A percentile compares a stretch with the other conserved stretches of the same genome.
phyloP scores from a whole-genome alignment of 2,113 vertebrate species.

The Zapornia atra region DNA sequence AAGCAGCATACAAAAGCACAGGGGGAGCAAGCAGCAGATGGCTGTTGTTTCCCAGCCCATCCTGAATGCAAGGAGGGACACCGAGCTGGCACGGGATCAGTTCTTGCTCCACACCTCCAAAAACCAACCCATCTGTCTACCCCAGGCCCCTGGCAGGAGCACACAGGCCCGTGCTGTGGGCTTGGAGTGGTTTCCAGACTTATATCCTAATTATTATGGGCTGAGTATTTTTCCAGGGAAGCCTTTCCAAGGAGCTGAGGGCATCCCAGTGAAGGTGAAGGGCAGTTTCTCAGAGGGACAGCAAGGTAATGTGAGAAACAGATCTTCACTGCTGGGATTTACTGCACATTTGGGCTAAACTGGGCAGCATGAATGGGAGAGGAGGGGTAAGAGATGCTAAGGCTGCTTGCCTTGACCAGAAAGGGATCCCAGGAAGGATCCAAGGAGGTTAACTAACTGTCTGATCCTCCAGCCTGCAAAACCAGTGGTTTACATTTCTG shows the following conservation, averaged over 20 bases:
- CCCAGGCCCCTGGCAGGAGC: neutral
- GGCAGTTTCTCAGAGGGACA: neutral
- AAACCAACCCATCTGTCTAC: neutral
- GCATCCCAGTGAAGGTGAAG: fast-evolving
- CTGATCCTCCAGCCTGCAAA: neutral
- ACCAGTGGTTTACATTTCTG: fast-evolving
- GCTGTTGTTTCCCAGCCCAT: neutral
- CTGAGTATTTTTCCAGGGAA: conserved; percentile 57
- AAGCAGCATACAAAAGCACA: neutral
- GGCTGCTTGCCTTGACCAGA: neutral
- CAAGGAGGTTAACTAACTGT: neutral
- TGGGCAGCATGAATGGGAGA: fast-evolving
- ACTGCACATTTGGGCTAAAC: neutral
- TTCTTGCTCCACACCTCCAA: neutral
- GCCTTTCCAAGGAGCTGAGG: neutral
- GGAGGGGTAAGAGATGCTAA: neutral
- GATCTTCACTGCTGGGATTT: neutral
- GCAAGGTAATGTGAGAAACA: conserved; percentile 45
- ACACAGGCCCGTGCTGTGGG: neutral
- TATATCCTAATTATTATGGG: conserved; percentile 55
- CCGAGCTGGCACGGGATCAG: neutral
- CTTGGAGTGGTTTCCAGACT: conserved; percentile 80
- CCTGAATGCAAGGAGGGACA: neutral
- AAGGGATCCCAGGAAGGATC: neutral
- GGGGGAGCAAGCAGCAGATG: neutral